Evolutionary conservation across 2,113 vertebrate genomes (phyloP), one percentile per base, ranked within the genome.

Genomic region (Charadrius vociferus): DNA sequence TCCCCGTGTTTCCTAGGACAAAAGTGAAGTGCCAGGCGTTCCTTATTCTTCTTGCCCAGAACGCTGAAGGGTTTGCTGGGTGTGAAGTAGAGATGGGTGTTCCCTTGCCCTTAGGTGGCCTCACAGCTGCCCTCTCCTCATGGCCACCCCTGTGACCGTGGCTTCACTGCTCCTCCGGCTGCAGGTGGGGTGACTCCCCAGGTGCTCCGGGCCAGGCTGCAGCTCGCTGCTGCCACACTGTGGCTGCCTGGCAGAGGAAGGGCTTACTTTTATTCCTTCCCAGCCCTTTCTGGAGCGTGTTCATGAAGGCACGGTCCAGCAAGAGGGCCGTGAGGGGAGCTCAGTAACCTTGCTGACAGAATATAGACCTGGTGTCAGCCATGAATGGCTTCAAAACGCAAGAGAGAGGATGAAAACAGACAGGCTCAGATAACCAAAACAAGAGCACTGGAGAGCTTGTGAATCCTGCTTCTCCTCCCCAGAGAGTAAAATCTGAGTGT

Each of bases 221-320:
- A 8, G 78, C 8, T 4, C 14, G 6, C 2, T 71, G 80, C 55
- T 62, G 89, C 89, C 89, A 10, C 72, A 0, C 16, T 1, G 41
- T 26, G 72, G 49, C 72, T 32, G 3, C 55, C 24, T 6, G 30
- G 23, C 16, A n/a, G 1, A 39, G 7, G 36, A 61, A 18, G 12
- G 4, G 8, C 3, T 10, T 7, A 10, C 5, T 36, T 29, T 16
- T 14, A 11, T 7, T 61, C 47, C 45, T 39, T 19, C 37, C 20
- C 6, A 0, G 21, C 11, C 18, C 14, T 8, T 17, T 0, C 12
- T 8, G 32, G 32, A 41, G 24, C 1, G 0, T 2, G 14, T 12
- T 34, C 3, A 0, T 1, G 12, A 9, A 10, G 27, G 7, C n/a
- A n/a, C n/a, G n/a, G n/a, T n/a, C n/a, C n/a, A n/a, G 19, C 9